Evolutionary conservation across 1,140 invertebrate species (phyloP).

Genomic region (Anastatus disparis): DNA sequence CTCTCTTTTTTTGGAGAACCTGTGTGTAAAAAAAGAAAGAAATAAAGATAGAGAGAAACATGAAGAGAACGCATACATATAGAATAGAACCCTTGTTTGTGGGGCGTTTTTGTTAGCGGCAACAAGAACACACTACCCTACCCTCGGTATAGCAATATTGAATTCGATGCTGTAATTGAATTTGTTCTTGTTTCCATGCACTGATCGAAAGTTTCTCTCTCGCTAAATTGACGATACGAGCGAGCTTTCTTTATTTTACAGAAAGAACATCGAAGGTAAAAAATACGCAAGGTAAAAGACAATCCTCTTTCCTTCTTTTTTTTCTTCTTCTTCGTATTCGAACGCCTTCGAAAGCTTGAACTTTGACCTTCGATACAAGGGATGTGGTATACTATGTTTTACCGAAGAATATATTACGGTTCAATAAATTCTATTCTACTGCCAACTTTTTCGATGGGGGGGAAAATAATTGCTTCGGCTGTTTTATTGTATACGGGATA

Average conservation of each 20-base stretch:
- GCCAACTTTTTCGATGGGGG: no score
- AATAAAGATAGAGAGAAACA: not conserved
- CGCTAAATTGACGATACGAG: conserved; percentile 14
- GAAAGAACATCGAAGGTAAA: not conserved
- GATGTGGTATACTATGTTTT: conserved; percentile 21
- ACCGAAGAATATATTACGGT: not conserved
- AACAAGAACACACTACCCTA: conserved; percentile 35
- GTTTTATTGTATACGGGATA: no score
- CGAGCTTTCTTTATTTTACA: conserved; percentile 18
- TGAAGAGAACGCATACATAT: conserved; percentile 40
- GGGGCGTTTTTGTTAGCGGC: conserved; percentile 51
- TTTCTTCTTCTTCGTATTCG: not conserved
- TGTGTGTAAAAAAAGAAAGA: not conserved
- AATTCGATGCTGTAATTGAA: conserved; percentile 56
- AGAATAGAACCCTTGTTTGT: conserved; percentile 57
- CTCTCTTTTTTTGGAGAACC: conserved; percentile 9
- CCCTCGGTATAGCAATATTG: conserved; percentile 49
- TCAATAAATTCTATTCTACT: conserved; percentile 1
- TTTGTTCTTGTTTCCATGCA: conserved; percentile 56
- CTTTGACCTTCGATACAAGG: conserved; percentile 12
- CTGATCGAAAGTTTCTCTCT: conserved; percentile 49
- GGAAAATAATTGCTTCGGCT: no score
- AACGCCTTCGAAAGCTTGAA: not conserved
- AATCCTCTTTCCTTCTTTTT: not conserved
- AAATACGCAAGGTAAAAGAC: not conserved